These are phyloP conservation scores for Pachydiplax longipennis DNA, from an alignment of 2,888 invertebrate genomes.

Conservation along the genomic window DNA sequence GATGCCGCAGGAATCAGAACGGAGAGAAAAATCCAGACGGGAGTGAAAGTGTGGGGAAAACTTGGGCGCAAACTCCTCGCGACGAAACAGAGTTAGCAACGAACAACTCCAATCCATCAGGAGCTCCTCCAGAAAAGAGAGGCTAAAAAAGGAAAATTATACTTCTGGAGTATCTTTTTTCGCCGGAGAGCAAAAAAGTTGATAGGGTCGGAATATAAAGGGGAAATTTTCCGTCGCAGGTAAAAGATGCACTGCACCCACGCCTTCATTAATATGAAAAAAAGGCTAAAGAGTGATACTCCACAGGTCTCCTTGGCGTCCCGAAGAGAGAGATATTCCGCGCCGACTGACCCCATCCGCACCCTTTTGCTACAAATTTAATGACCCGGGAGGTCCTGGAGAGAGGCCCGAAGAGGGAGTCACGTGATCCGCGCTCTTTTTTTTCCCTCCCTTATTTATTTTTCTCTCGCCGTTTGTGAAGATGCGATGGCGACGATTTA, in stretches of 20 bases:
- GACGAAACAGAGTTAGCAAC: not conserved
- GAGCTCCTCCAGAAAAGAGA: not conserved
- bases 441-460: too few species aligned
- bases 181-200: not conserved
- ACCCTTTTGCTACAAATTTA: conserved; percentile 24
- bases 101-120: conserved; percentile 25
- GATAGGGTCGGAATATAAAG: not conserved
- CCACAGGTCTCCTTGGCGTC: conserved; percentile 15
- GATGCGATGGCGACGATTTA: too few species aligned
- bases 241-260: not conserved
- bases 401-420: not conserved
- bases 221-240: not conserved
- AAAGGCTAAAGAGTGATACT: conserved; percentile 10
- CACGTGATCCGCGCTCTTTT: not conserved
- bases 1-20: too few species aligned
- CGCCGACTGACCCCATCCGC: not conserved
- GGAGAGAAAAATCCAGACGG: not conserved
- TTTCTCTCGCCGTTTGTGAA: not conserved
- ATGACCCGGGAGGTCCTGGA: conserved; percentile 24
- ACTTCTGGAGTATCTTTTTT: too few species aligned
- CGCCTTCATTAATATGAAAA: conserved; percentile 37
- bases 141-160: too few species aligned
- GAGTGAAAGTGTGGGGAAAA: not conserved
- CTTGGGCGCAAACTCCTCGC: not conserved
- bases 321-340: not conserved